phyloP scores from a whole-genome alignment of 2,113 vertebrate genomes.

The Ageneiosus marmoratus region DNA sequence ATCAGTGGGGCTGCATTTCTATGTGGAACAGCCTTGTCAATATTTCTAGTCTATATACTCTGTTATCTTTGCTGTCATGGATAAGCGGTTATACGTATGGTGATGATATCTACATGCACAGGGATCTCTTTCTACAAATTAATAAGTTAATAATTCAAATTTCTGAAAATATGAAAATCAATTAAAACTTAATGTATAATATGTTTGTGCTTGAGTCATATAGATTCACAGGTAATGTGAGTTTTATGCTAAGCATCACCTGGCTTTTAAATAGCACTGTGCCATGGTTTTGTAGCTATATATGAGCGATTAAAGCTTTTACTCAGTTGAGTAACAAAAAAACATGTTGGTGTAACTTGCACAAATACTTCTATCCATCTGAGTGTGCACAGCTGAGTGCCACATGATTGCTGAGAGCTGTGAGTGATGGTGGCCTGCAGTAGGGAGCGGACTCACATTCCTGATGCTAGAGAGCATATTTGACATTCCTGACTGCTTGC shows the following conservation, averaged over 20 bases:
- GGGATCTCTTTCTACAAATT: not conserved
- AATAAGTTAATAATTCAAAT: too few relatives aligned
- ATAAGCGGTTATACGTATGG: not conserved
- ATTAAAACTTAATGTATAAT: not conserved
- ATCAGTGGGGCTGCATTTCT: not conserved
- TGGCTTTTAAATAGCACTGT: not conserved
- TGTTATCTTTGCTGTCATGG: not conserved
- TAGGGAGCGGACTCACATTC: conserved; percentile 51
- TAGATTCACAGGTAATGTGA: not conserved
- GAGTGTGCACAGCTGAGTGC: conserved; percentile 31
- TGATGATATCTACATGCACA: not conserved
- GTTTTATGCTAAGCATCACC: not conserved
- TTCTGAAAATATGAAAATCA: not conserved
- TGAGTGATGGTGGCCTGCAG: conserved; percentile 37
- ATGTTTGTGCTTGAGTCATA: not conserved
- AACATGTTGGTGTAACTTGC: conserved; percentile 5
- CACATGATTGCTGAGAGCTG: conserved; percentile 36
- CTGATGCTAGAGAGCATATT: conserved; percentile 50
- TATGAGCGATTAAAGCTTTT: not conserved
- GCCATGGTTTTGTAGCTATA: not conserved
- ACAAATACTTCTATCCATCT: conserved; percentile 1
- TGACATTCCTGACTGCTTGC: conserved; percentile 53
- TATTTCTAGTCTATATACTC: not conserved
- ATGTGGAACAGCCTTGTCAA: not conserved
- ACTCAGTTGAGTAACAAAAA: not conserved